These are phyloP conservation scores for Apodemia zela DNA, from an alignment of 2,888 invertebrate species.

Conservation along the genomic window DNA sequence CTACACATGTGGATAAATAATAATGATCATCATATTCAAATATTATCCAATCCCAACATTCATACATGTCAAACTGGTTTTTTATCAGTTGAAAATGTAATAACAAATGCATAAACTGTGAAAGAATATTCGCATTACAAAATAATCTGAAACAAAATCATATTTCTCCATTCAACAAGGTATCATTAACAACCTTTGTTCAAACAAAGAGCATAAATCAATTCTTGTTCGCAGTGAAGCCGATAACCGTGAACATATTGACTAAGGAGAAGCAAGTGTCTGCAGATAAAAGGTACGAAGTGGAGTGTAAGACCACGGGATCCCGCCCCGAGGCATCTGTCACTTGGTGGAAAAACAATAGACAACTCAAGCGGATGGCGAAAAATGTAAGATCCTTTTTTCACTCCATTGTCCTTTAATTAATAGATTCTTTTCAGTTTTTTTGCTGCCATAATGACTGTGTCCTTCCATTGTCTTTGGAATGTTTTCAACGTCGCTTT, in stretches of 20 bases:
- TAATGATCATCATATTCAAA: too few relatives aligned
- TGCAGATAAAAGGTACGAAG: conserved; percentile 91
- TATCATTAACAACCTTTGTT: background rate
- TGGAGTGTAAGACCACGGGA: conserved; percentile 92
- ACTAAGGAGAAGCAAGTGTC: conserved; percentile 91
- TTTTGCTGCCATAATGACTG: conserved; percentile 21
- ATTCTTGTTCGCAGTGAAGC: conserved; percentile 86
- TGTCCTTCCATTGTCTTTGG: conserved; percentile 22
- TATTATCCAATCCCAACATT: too few relatives aligned
- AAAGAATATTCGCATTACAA: too few relatives aligned
- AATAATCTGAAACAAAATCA: too few relatives aligned
- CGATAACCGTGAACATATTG: conserved; percentile 89
- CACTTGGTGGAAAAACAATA: conserved; percentile 94
- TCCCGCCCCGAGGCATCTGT: conserved; percentile 92
- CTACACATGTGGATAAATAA: too few relatives aligned
- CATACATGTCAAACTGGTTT: too few relatives aligned
- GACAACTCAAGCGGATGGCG: conserved; percentile 88
- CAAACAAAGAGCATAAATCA: conserved; percentile 21
- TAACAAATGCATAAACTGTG: too few relatives aligned
- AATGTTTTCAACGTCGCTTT: conserved; percentile 23
- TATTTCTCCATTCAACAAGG: background rate
- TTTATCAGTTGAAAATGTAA: too few relatives aligned
- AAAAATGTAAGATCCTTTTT: conserved; percentile 84
- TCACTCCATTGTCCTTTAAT: conserved; percentile 53
- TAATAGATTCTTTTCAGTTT: conserved; percentile 56